Percentiles rank a stretch among this genome's conserved stretches.
Conservation (phyloP, 2,888 invertebrate genomes). For the Netelia melanura region DNA sequence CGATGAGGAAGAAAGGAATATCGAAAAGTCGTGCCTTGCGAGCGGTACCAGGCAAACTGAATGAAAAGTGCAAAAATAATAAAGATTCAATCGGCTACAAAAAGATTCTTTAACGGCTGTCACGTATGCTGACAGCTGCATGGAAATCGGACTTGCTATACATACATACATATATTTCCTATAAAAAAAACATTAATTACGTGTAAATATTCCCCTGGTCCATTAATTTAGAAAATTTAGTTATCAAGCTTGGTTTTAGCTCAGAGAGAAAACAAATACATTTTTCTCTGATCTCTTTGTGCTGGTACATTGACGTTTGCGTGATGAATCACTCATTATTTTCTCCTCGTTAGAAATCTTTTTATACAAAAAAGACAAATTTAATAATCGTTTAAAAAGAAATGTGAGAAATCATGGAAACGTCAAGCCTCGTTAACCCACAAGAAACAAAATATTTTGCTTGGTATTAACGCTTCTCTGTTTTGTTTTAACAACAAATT, state of each 20-base stretch:
- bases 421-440: conserved; percentile 19
- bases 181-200: conserved; percentile 51
- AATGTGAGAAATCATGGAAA: conserved; percentile 18
- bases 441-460: conserved; percentile 9
- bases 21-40: conserved; percentile 26
- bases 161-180: conserved; percentile 40
- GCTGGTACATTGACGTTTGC: conserved; percentile 33
- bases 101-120: conserved; percentile 75
- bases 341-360: too few species aligned
- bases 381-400: background rate
- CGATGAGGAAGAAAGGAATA: conserved; percentile 33
- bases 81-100: conserved; percentile 42
- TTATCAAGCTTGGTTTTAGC: conserved; percentile 38
- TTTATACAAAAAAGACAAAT: background rate
- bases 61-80: conserved; percentile 33
- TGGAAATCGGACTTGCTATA: conserved; percentile 78
- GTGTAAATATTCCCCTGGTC: conserved; percentile 60
- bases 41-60: conserved; percentile 47
- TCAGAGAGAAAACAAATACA: background rate
- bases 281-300: conserved; percentile 14
- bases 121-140: conserved; percentile 82
- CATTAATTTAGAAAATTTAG: conserved; percentile 58
- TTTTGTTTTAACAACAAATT: conserved; percentile 76
- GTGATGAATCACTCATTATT: conserved; percentile 23
- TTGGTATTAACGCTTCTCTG: conserved; percentile 31